Percentiles rank a stretch among this genome's conserved stretches.
Conservation (phyloP, 2,797 vertebrate genomes). For the Sarcophilus harrisii region DNA sequence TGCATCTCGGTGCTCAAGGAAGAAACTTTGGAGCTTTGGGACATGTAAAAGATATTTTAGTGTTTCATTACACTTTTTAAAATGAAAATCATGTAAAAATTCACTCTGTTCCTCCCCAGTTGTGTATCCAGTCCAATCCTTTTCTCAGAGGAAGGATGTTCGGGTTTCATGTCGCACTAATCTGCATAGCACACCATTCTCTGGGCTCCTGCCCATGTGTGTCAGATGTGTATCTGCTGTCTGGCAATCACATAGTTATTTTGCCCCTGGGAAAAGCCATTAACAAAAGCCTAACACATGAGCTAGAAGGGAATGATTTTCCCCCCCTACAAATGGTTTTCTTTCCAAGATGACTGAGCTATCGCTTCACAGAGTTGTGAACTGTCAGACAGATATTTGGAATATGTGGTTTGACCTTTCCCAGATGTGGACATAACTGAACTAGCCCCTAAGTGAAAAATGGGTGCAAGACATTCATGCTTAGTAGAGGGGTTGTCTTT, state of each 20-base stretch:
- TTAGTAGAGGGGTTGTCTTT: constrained; percentile 2
- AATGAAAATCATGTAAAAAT: neutral
- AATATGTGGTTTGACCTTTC: neutral
- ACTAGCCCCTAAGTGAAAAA: neutral
- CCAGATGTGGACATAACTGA: neutral
- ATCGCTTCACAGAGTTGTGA: neutral
- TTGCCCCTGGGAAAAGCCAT: constrained; percentile 81
- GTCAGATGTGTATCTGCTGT: constrained; percentile 70
- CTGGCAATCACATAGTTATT: constrained; percentile 73
- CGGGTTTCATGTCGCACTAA: constrained; percentile 12
- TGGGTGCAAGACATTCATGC: neutral
- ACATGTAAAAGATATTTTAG: neutral
- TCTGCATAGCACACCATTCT: constrained; percentile 55
- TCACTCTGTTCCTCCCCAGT: neutral
- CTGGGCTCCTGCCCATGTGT: constrained; percentile 69
- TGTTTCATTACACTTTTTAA: fast-evolving
- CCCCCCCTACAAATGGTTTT: constrained; percentile 68
- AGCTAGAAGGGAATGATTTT: constrained; percentile 64
- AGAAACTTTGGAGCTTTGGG: neutral
- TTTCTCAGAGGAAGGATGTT: neutral
- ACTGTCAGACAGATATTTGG: neutral
- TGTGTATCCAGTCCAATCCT: neutral
- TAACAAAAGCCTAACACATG: constrained; percentile 79
- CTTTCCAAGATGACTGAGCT: constrained; percentile 66
- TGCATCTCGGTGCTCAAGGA: constrained; percentile 5